Evolutionary conservation across 2,113 vertebrate species (phyloP), one percentile per base, ranked within the genome.

Genomic region (Ctenomys sociabilis): DNA sequence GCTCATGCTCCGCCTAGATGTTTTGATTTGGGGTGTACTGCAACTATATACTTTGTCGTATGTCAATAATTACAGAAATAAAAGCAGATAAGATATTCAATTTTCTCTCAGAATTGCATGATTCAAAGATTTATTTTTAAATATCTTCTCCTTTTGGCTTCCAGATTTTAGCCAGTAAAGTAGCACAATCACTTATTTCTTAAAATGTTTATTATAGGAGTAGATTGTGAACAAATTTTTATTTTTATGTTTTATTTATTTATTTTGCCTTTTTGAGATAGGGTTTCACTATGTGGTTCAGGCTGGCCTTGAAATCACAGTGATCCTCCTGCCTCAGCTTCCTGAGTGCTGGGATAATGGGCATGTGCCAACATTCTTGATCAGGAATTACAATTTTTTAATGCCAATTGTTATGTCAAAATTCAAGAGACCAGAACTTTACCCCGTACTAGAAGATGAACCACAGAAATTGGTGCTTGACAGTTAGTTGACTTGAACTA

Each of bases 21-120:
- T 95, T 92, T 57, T 94, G 9, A 66, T 94, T 89, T 93, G 92
- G 14, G 66, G 28, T 95, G 32, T 75, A 66, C 6, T 52, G 1
- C 7, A 95, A 86, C 82, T 49, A 82, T 21, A 57, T 22, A 45
- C 54, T 92, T 96, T 77, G 30, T 3, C 32, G 57, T 83, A 61
- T 26, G 13, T n/a, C 24, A 43, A 9, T 30, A 49, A 81, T 59
- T 89, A 63, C 43, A 89, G 12, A 80, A 52, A 90, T 78, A 92
- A 81, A 91, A 12, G 1, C 3, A 88, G 49, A 93, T 1, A 45
- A 4, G 40, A 52, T 86, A 93, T 45, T 73, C 61, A 83, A 77
- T 77, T 96, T 72, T 8, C 13, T 70, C 95, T 45, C 14, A 85
- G 63, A 81, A 91, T 83, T 83, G 3, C 7, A 54, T 70, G 19